Base-by-base conservation (phyloP, 2,888 invertebrate genomes). In the Caenorhabditis drosophilae region DNA sequence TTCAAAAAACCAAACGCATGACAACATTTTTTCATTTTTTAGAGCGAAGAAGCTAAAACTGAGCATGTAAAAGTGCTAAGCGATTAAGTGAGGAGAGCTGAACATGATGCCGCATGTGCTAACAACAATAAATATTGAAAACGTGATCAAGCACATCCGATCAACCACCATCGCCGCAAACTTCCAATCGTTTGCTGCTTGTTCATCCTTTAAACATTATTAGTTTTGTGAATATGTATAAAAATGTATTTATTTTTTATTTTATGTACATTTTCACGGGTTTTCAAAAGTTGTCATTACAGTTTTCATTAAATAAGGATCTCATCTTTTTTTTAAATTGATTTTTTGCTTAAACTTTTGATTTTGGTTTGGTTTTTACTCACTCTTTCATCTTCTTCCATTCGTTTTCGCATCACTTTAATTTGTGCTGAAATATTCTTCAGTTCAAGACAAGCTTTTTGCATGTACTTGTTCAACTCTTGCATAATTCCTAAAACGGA, bases 151-250 rank as follows among this genome's bases (percentile, higher is more conserved):
- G 49, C 81, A 82, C 34, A 81, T 57, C 12, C 78, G 50, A 51
- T 79, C 79, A 16, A 79, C 78, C 15, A 77, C 78, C 76, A 77
- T 75, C 2, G 79, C 80, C 4, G 79, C 80, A 44, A 81, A 81
- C 25, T 75, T 76, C 81, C 81, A 81, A 42, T 81, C 81, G 47
- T 81, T 81, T n/a, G 70, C 74, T 0, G 73, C 74, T 55, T 78
- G 77, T 41, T 81, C 80, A 42, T 79, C 79, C 68, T 75, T 22
- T 44, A 71, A 56, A 18, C 12, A 18, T 12, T n/a, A n/a, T n/a
- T n/a, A n/a, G n/a, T n/a, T n/a, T n/a, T n/a, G n/a, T n/a, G n/a
- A n/a, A n/a, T n/a, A n/a, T n/a, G n/a, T n/a, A n/a, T n/a, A n/a
- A 20, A 2, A 40, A 45, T n/a, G 22, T 36, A 57, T 41, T 20